Base-by-base conservation (phyloP, 2,888 invertebrate species). In the Torymus aiolomorphi region DNA sequence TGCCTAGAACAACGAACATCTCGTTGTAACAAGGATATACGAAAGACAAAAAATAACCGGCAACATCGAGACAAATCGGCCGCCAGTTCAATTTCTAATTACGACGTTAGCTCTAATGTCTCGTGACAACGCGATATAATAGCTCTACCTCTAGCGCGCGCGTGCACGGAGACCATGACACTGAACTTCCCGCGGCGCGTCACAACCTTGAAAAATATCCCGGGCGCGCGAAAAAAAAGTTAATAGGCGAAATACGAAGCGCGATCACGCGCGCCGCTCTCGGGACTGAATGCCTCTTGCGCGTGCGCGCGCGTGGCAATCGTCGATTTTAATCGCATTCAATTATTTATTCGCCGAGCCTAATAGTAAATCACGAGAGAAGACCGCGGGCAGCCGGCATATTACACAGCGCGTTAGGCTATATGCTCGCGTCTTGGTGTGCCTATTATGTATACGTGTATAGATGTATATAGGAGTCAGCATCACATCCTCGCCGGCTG, bases 321-420 rank as follows among this genome's bases (percentile, higher is more conserved):
- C 65, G 18, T 57, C 51, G 76, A 80, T 73, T 76, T 72, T 80
- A 76, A 80, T 80, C 80, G 80, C 72, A 63, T 70, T 80, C 80
- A 76, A 80, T 80, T 80, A 80, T 80, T 76, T 80, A 80, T 76
- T 76, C 76, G 70, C 67, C 71, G 52, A 56, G 57, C 42, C 52
- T 73, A 72, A 80, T 80, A 73, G 65, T 80, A 80, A 76, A 76
- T 80, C 76, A 73, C 57, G 63, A 56, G 42, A 76, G 70, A 74
- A 57, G 49, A 72, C 72, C 76, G 72, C 72, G 49, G 73, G 72
- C 73, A 57, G 31, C 76, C 8, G 8, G 42, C 42, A 42, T 42
- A 73, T 76, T 80, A 76, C 73, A 59, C 62, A 69, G 72, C 69
- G 80, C 69, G 72, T 76, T 76, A 71, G 62, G 16, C 14, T 31